Conservation (phyloP, 30 jellyfish, hydroid and myxozoan species). For the Cassiopea andromeda region DNA sequence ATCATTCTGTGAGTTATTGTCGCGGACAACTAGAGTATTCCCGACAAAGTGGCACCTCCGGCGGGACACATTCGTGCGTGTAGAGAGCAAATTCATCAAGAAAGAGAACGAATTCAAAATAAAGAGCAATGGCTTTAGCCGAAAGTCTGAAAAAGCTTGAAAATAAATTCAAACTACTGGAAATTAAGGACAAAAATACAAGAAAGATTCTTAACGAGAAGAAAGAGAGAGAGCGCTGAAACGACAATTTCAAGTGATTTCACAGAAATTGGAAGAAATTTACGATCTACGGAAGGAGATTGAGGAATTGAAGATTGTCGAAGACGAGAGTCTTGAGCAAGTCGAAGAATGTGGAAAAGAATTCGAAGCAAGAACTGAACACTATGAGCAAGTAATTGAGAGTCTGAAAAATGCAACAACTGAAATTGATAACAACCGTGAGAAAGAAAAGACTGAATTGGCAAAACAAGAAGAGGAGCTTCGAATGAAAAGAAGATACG, state of each 20-base stretch:
- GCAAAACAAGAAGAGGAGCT: conserved; percentile 10
- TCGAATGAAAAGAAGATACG: not conserved
- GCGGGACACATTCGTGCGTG: not conserved
- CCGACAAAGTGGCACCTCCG: conserved; percentile 24
- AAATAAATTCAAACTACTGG: not conserved
- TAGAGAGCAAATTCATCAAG: not conserved
- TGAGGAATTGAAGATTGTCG: not conserved
- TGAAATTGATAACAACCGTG: conserved; percentile 9
- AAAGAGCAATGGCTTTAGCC: conserved; percentile 16
- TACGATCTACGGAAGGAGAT: conserved; percentile 4
- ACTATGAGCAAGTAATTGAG: conserved; percentile 8
- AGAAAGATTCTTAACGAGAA: not conserved
- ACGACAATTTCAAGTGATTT: not conserved
- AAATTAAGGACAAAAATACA: conserved; percentile 30
- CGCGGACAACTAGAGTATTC: conserved; percentile 17
- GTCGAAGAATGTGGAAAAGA: conserved; percentile 16
- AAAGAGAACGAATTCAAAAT: not conserved
- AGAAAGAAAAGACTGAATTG: not conserved
- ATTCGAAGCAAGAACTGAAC: conserved; percentile 15
- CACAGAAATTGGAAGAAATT: conserved; percentile 25
- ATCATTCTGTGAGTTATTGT: conserved; percentile 40
- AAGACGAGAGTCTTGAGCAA: not conserved
- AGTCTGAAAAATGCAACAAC: conserved; percentile 1
- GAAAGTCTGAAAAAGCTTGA: conserved; percentile 12
- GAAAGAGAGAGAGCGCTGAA: not conserved